Base-by-base conservation (phyloP, 2,797 vertebrate species). In the Darevskia nairensis region DNA sequence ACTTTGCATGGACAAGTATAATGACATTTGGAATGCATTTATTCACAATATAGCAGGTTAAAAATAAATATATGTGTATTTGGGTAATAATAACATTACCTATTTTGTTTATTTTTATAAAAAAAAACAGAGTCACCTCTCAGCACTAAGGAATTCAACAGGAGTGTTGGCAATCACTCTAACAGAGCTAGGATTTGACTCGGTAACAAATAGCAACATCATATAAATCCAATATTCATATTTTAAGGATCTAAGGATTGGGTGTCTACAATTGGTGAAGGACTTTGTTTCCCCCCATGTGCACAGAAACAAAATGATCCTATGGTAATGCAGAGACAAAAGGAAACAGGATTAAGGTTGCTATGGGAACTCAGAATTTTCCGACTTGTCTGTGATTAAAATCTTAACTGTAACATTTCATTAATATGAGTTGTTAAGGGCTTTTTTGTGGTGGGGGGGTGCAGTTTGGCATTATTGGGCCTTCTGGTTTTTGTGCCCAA, bases 331-430 rank as follows among this genome's bases (percentile, higher is more conserved):
- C n/a, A 86, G 0, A 5, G 46, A 90, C 66, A 90, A 91, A 89
- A 88, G 86, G 72, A 66, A 94, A 89, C 19, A 88, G 86, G 86
- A 69, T 87, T 87, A 71, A 15, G 78, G 92, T 95, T 95, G 94
- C 95, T 93, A 94, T 94, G 91, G 94, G 94, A 96, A 95, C 92
- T 87, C 90, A 44, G 85, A 91, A 91, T 94, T 92, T 92, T 88
- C 88, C 90, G 89, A 87, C 76, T 94, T 88, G 71, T 80, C 4
- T 90, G 75, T 80, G 90, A 89, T 94, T 94, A 95, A 90, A 95
- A 92, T 93, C 89, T 88, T 93, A 94, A 89, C 86, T 69, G 72
- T 93, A 90, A 76, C 74, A 64, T 50, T 94, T 85, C 86, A 46
- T 90, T 95, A 93, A 90, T 88, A 83, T 85, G 82, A 32, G 4